phyloP scores from a whole-genome alignment of 2,797 vertebrate genomes.

The Enoplosus armatus region DNA sequence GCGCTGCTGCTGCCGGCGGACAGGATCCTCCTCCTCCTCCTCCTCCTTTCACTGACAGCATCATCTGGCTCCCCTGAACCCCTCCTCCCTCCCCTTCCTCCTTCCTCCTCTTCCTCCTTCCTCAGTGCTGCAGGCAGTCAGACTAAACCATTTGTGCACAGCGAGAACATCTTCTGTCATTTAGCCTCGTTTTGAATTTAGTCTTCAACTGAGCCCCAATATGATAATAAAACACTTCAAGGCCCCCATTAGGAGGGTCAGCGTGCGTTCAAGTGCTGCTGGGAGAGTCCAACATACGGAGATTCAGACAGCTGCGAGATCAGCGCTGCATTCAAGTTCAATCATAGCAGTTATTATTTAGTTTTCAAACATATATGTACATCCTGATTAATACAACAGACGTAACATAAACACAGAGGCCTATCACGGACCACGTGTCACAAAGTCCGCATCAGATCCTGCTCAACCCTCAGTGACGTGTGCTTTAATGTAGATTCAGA shows the following conservation, averaged over 20 bases:
- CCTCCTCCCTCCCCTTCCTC: background rate
- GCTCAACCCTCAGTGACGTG: background rate
- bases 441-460: background rate
- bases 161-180: background rate
- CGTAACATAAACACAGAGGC: too few species aligned
- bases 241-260: too few species aligned
- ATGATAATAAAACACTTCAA: background rate
- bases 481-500: background rate
- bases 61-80: constrained; percentile 57
- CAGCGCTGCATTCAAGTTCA: constrained; percentile 4
- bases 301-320: background rate
- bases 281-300: background rate
- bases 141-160: constrained; percentile 1
- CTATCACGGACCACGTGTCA: background rate
- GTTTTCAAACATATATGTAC: background rate
- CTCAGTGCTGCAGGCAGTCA: background rate
- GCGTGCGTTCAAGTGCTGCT: constrained; percentile 23
- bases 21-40: constrained; percentile 49
- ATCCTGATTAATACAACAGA: background rate
- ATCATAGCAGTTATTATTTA: background rate
- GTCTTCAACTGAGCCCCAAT: background rate
- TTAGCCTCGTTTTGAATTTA: background rate
- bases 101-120: background rate
- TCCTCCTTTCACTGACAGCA: constrained; percentile 62
- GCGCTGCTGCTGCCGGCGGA: constrained; percentile 50